phyloP scores from a whole-genome alignment of 2,113 vertebrate species.

The Fukomys damarensis region DNA sequence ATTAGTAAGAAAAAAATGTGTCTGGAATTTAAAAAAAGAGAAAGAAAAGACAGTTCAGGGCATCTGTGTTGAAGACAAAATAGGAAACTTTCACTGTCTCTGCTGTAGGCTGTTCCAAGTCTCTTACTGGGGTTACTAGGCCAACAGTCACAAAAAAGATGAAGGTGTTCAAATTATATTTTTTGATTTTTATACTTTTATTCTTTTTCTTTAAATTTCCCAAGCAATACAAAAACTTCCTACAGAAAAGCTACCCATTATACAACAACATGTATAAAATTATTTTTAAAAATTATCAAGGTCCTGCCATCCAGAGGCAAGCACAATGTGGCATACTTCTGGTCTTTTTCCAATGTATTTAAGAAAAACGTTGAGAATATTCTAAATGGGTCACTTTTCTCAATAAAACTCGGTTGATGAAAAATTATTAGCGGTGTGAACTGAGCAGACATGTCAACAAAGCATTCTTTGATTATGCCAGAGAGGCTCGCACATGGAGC shows the following conservation, averaged over 20 bases:
- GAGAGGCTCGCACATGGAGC: neutral
- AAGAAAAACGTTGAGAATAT: neutral
- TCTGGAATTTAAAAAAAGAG: neutral
- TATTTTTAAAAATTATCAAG: neutral
- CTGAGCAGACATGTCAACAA: neutral
- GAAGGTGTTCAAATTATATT: neutral
- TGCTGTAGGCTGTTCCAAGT: neutral
- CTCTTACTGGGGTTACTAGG: neutral
- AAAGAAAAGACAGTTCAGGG: neutral
- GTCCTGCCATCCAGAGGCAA: neutral
- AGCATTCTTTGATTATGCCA: neutral
- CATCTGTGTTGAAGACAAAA: neutral
- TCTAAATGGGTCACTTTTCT: neutral
- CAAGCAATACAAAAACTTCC: neutral
- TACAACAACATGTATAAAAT: neutral
- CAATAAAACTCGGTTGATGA: neutral
- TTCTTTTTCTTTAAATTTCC: constrained; percentile 10
- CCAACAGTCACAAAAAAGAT: neutral
- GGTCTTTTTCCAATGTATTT: neutral
- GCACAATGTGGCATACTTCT: neutral
- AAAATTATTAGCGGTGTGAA: neutral
- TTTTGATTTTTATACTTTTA: neutral
- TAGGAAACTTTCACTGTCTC: neutral
- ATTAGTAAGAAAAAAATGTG: neutral
- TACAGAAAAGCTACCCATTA: neutral